A percentile compares a stretch with the other conserved stretches of the same genome.
Conservation (phyloP, 2,797 vertebrate species). For the Ataeniobius toweri region DNA sequence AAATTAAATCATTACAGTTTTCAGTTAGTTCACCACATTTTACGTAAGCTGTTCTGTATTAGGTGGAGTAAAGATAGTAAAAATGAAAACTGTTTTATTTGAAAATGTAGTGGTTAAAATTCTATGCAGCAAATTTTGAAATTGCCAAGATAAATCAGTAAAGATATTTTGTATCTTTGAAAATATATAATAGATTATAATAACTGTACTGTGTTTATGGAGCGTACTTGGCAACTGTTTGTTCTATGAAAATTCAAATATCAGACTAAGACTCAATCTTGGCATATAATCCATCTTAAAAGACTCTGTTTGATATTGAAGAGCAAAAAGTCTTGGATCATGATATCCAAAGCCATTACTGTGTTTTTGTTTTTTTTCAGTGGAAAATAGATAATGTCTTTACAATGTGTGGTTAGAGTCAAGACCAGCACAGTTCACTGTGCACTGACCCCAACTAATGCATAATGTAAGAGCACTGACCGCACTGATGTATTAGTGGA, state of each 20-base stretch:
- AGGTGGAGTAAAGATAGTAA: not conserved
- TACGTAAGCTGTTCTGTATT: not conserved
- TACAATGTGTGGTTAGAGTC: conserved; percentile 75
- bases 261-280: not conserved
- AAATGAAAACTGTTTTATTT: not conserved
- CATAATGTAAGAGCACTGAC: conserved; percentile 78
- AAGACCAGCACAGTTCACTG: conserved; percentile 69
- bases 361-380: conserved; percentile 52
- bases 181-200: not conserved
- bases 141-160: not conserved
- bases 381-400: conserved; percentile 69
- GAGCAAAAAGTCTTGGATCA: not conserved
- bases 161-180: not conserved
- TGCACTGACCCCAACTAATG: conserved; percentile 70
- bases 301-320: not conserved
- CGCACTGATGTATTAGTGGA: conserved; percentile 67
- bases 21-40: no score
- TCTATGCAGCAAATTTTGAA: not conserved
- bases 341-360: conserved; percentile 27
- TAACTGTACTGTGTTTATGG: not conserved
- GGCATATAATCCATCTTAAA: not conserved
- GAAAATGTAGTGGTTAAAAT: not conserved
- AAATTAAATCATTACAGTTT: no score
- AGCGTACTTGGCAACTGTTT: not conserved
- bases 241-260: not conserved